Evolutionary conservation across 2,797 vertebrate species (phyloP).

Genomic region (Sparidentex hasta): DNA sequence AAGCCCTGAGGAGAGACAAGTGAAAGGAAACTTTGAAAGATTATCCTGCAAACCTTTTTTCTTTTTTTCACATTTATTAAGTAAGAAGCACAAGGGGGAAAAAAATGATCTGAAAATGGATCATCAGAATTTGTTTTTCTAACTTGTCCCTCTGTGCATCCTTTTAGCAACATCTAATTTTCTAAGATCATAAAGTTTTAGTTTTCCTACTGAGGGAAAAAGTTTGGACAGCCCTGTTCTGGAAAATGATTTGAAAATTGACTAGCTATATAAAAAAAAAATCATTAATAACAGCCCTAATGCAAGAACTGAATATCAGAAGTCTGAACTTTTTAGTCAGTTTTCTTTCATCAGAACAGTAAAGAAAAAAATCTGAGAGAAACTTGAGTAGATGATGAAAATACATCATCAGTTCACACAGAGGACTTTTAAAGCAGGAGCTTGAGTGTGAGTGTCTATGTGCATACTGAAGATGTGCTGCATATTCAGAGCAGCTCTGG

Average conservation of each 20-base stretch:
- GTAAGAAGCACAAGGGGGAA: no score
- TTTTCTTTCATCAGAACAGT: not conserved
- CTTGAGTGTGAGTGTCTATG: not conserved
- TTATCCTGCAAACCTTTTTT: no score
- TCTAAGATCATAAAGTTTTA: no score
- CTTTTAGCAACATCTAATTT: no score
- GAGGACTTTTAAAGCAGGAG: not conserved
- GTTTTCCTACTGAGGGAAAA: no score
- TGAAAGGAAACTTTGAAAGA: no score
- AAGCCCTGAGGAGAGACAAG: no score
- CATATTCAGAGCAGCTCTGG: constrained; percentile 36
- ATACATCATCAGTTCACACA: constrained; percentile 1
- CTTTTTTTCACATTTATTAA: no score
- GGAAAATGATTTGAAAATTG: not conserved
- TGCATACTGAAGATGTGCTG: constrained; percentile 25
- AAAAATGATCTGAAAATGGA: no score
- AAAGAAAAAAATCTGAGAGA: not conserved
- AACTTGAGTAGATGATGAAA: constrained; percentile 6
- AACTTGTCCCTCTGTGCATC: no score
- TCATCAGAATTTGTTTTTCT: no score
- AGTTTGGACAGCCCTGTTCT: no score
- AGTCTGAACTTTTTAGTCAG: not conserved
- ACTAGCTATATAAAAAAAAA: not conserved
- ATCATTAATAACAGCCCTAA: not conserved
- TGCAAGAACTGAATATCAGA: not conserved